phyloP scores from a whole-genome alignment of 92 coral and sea anemone species.

The Epizoanthus fatuus region DNA sequence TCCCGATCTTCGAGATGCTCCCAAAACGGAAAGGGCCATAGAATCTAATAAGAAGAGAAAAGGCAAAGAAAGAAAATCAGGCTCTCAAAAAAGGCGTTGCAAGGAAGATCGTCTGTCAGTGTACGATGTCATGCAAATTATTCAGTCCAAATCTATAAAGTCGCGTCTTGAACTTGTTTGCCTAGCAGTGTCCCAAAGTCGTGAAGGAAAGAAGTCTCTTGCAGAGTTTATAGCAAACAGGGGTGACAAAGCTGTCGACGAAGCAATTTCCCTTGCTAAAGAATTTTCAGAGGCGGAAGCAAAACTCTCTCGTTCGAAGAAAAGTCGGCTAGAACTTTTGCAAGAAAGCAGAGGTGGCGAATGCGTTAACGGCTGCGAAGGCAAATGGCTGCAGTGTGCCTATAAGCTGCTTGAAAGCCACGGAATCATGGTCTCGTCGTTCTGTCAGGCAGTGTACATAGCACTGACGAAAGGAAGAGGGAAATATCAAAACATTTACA shows the following conservation, averaged over 20 bases:
- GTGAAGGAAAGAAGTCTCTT: slow-evolving; percentile 27
- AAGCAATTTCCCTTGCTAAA: slow-evolving; percentile 48
- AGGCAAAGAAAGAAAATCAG: slow-evolving; percentile 5
- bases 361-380: slow-evolving; percentile 41
- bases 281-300: slow-evolving; percentile 55
- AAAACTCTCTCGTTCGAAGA: slow-evolving; percentile 33
- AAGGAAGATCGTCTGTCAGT: slow-evolving; percentile 26
- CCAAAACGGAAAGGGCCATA: slow-evolving; percentile 37
- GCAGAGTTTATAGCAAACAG: slow-evolving; percentile 45
- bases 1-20: slow-evolving; percentile 31
- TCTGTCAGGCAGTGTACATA: slow-evolving; percentile 19
- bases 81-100: neutral
- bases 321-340: slow-evolving; percentile 21
- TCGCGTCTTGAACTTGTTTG: slow-evolving; percentile 26
- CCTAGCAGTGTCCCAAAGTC: slow-evolving; percentile 36
- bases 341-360: neutral
- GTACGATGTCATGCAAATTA: slow-evolving; percentile 41
- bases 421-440: slow-evolving; percentile 19
- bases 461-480: slow-evolving; percentile 37
- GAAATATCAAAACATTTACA: slow-evolving; percentile 37
- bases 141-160: slow-evolving; percentile 2
- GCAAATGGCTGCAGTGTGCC: slow-evolving; percentile 44
- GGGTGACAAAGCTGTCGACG: slow-evolving; percentile 38
- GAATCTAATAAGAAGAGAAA: slow-evolving; percentile 18
- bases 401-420: slow-evolving; percentile 28